Conservation (phyloP, 2,113 vertebrate genomes). For the Lepisosteus oculatus region DNA sequence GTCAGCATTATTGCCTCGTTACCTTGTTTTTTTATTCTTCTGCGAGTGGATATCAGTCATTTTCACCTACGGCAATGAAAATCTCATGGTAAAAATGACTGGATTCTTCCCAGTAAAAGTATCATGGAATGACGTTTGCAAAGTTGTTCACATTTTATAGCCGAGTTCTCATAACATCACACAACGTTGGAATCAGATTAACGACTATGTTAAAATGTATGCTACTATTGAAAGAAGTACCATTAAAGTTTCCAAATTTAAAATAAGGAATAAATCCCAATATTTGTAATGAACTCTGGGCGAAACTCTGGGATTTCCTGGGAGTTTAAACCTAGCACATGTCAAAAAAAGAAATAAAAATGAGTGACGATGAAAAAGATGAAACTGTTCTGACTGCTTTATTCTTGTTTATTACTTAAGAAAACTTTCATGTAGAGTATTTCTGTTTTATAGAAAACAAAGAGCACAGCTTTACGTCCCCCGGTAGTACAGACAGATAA, state of each 20-base stretch:
- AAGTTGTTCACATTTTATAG: constrained; percentile 39
- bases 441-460: too few relatives aligned
- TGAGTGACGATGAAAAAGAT: constrained; percentile 68
- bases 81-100: background rate
- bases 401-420: constrained; percentile 49
- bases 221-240: background rate
- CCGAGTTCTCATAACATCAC: background rate
- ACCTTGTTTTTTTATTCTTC: constrained; percentile 13
- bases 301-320: too few relatives aligned
- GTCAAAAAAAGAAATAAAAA: constrained; percentile 48
- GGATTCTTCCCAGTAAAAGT: background rate
- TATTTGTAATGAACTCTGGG: too few relatives aligned
- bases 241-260: background rate
- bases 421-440: too few relatives aligned
- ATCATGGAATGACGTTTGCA: background rate
- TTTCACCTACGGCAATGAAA: constrained; percentile 32
- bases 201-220: background rate
- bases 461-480: too few relatives aligned
- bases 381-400: constrained; percentile 64
- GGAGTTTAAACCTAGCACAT: too few relatives aligned
- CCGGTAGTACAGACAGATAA: background rate
- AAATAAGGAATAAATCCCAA: background rate
- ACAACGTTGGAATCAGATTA: background rate
- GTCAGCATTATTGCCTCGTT: constrained; percentile 20
- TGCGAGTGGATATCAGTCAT: constrained; percentile 24